Evolutionary conservation across 2,888 invertebrate genomes (phyloP), one percentile per base, ranked within the genome.

Genomic region (Sinelater perroti): DNA sequence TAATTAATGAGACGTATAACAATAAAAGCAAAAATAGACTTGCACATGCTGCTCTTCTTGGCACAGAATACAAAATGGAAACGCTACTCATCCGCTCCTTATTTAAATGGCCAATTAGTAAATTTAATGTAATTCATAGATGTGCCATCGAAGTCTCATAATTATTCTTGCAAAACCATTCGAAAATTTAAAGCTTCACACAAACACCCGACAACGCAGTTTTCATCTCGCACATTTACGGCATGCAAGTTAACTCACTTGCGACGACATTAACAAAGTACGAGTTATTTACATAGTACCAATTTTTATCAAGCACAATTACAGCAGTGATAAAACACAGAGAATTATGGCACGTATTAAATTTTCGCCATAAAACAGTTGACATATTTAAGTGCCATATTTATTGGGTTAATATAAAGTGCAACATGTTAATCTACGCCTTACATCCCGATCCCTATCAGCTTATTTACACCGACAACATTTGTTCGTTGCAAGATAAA

Each of bases 311-410:
- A 53, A 33, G 18, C 36, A 51, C 60, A 62, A 59, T 56, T 56
- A 62, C 54, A n/a, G 35, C 18, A 17, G 54, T 47, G 45, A 62
- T 62, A 62, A 62, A 62, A 51, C 46, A 40, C 60, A 45, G 54
- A 56, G 63, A 63, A 56, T 63, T 61, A 63, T 61, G 42, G 45
- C 33, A 10, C 38, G 47, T 56, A 60, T 61, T 61, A 63, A 63
- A 63, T 59, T 63, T 61, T 40, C 45, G 44, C 54, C 54, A 56
- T 63, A 61, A 63, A 63, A 56, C 50, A 56, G 61, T 57, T 54
- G 63, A 63, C 63, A 60, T 61, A 58, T 60, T 63, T 63, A 63
- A 61, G 59, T 63, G 54, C 59, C 56, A 54, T 63, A 63, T 63
- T 61, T 63, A 61, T 63, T 58, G 55, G 52, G 49, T 60, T 60